Evolutionary conservation across 2,888 invertebrate species (phyloP).

Genomic region (Habrosyne pyritoides): DNA sequence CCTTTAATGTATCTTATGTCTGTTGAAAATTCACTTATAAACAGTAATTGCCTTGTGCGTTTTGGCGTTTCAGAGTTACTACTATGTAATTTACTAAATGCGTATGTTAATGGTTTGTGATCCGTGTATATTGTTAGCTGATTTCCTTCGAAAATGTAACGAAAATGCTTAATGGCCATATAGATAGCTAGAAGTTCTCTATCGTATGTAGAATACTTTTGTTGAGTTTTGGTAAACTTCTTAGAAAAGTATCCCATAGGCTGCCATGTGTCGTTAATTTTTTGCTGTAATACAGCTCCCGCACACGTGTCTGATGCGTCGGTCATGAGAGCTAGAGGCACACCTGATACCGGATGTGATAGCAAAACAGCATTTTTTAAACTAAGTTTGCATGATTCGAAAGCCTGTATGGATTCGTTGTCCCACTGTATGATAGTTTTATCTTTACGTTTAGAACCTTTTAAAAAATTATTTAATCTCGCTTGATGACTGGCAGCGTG

Average conservation of each 20-base stretch:
- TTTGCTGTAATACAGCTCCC: conserved; percentile 10
- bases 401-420: too few relatives aligned
- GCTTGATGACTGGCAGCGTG: too few relatives aligned
- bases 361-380: too few relatives aligned
- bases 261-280: conserved; percentile 1
- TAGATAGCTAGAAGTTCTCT: conserved; percentile 18
- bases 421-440: too few relatives aligned
- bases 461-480: too few relatives aligned
- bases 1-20: conserved; percentile 21
- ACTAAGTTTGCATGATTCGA: too few relatives aligned
- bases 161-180: conserved; percentile 15
- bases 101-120: background rate
- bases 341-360: too few relatives aligned
- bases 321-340: conserved; percentile 5
- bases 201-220: conserved; percentile 17
- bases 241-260: conserved; percentile 10
- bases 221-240: background rate
- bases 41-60: conserved; percentile 21
- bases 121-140: conserved; percentile 8
- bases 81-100: too few relatives aligned
- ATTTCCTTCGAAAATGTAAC: conserved; percentile 10
- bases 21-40: conserved; percentile 27
- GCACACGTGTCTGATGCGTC: conserved; percentile 12
- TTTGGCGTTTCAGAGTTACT: conserved; percentile 22
- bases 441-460: too few relatives aligned